phyloP scores from a whole-genome alignment of 2,797 vertebrate species.

The Galagoides demidoff region DNA sequence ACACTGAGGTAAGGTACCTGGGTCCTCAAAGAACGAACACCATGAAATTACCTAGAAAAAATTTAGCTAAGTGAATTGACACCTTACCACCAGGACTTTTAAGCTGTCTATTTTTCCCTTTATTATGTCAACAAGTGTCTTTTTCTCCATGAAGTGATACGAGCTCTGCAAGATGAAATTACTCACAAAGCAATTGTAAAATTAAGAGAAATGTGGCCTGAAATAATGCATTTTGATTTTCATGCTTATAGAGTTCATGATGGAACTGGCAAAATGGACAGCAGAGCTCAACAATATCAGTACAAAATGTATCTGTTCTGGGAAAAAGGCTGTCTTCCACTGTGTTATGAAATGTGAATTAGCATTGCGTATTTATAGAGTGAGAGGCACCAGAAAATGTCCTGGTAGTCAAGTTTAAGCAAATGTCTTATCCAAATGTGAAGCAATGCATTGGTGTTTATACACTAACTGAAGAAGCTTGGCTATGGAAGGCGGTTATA shows the following conservation, averaged over 20 bases:
- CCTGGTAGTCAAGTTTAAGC: background rate
- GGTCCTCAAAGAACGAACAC: background rate
- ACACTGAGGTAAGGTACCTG: background rate
- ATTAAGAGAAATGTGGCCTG: background rate
- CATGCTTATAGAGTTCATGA: background rate
- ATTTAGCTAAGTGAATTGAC: background rate
- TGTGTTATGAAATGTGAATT: background rate
- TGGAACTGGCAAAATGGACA: background rate
- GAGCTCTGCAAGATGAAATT: background rate
- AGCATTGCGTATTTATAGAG: background rate
- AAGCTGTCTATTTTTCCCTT: background rate
- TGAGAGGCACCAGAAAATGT: background rate
- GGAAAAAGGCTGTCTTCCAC: background rate
- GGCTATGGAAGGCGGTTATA: background rate
- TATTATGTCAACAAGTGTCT: background rate
- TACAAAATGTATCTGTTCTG: background rate
- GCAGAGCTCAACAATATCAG: background rate
- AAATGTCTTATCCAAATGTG: background rate
- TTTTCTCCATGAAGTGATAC: background rate
- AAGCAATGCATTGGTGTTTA: background rate
- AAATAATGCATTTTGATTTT: conserved; percentile 46
- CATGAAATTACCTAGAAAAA: conserved; percentile 21
- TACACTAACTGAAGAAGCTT: background rate
- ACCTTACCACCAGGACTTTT: background rate
- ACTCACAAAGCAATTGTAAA: background rate